phyloP scores from a whole-genome alignment of 2,113 vertebrate genomes.

The Pachyramphus minor region DNA sequence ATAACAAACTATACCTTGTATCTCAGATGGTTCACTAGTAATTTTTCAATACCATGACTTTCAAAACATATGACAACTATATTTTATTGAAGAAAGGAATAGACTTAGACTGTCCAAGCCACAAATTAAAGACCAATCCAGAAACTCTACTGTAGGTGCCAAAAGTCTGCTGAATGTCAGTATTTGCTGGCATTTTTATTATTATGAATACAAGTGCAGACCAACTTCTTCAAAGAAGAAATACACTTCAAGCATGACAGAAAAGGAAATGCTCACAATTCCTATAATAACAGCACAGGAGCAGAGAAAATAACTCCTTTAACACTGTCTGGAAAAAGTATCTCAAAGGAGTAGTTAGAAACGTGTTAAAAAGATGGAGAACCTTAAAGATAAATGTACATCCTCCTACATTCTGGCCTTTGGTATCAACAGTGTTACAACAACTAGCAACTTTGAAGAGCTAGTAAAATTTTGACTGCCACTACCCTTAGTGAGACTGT shows the following conservation, averaged over 20 bases:
- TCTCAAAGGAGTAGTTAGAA: constrained; percentile 15
- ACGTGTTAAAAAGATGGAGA: constrained; percentile 23
- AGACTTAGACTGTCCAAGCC: not conserved
- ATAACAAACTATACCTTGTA: constrained; percentile 60
- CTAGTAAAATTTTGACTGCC: not conserved
- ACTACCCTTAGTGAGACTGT: not conserved
- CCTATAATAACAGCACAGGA: constrained; percentile 10
- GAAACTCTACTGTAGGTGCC: constrained; percentile 28
- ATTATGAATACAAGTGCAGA: constrained; percentile 42
- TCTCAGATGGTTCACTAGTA: constrained; percentile 60
- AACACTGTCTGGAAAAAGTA: constrained; percentile 22
- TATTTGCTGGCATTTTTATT: constrained; percentile 51
- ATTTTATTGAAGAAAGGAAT: constrained; percentile 61
- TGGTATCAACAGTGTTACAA: not conserved
- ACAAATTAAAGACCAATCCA: constrained; percentile 44
- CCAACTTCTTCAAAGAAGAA: constrained; percentile 18
- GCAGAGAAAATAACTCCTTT: not conserved
- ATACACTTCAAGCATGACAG: constrained; percentile 2
- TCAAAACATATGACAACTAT: constrained; percentile 62
- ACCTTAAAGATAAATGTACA: not conserved
- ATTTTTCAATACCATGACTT: constrained; percentile 64
- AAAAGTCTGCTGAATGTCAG: constrained; percentile 53
- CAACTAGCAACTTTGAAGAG: not conserved
- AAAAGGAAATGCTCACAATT: constrained; percentile 31
- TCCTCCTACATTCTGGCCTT: not conserved